phyloP scores from a whole-genome alignment of 2,888 invertebrate species.

The Amiota mariae region DNA sequence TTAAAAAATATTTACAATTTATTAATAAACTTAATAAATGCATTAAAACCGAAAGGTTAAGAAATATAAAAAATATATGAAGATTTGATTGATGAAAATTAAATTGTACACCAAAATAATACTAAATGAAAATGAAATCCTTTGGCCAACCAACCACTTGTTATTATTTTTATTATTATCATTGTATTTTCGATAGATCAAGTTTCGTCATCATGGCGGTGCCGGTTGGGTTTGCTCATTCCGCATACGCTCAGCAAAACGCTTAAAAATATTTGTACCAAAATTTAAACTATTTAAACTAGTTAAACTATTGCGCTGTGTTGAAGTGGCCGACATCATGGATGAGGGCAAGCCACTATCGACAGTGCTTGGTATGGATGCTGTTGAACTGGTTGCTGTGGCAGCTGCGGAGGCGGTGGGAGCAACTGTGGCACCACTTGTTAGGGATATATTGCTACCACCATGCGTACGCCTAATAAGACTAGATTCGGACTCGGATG shows the following conservation, averaged over 20 bases:
- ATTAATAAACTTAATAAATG: slow-evolving; percentile 37
- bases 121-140: slow-evolving; percentile 4
- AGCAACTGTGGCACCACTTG: slow-evolving; percentile 32
- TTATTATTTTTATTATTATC: too few species aligned
- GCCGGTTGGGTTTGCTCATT: slow-evolving; percentile 40
- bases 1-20: slow-evolving; percentile 19
- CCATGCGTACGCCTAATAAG: slow-evolving; percentile 59
- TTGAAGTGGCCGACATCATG: slow-evolving; percentile 44
- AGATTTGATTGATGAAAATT: slow-evolving; percentile 50
- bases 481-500: slow-evolving; percentile 47
- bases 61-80: slow-evolving; percentile 40
- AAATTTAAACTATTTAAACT: slow-evolving; percentile 65
- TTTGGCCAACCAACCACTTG: slow-evolving; percentile 38
- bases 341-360: slow-evolving; percentile 36
- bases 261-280: slow-evolving; percentile 72
- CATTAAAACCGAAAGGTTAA: slow-evolving; percentile 11
- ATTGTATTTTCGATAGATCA: not conserved
- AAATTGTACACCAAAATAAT: slow-evolving; percentile 11
- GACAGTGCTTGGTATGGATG: slow-evolving; percentile 41
- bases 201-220: slow-evolving; percentile 13
- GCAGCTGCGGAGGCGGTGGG: slow-evolving; percentile 39
- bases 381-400: slow-evolving; percentile 22
- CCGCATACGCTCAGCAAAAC: slow-evolving; percentile 71
- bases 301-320: slow-evolving; percentile 57
- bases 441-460: slow-evolving; percentile 50